Conservation (phyloP, 2,113 vertebrate species). For the Sebastes schlegelii region DNA sequence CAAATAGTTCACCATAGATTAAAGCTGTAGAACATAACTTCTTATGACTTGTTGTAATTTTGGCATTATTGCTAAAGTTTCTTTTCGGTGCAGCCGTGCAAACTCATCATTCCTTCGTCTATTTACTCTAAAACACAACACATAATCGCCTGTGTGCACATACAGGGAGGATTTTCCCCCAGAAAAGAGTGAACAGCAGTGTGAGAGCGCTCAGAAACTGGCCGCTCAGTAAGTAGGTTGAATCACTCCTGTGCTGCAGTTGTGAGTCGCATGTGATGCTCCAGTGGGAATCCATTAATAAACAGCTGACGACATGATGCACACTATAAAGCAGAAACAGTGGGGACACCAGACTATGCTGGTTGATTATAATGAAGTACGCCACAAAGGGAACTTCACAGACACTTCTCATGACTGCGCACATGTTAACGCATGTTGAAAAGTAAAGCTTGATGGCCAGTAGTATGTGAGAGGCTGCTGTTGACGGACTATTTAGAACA, state of each 20-base stretch:
- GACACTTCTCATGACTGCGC: background rate
- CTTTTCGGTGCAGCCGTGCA: background rate
- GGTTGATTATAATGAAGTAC: slow-evolving; percentile 47
- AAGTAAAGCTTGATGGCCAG: background rate
- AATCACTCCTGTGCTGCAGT: slow-evolving; percentile 40
- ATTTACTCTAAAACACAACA: background rate
- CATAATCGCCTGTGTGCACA: background rate
- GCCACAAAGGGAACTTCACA: slow-evolving; percentile 44
- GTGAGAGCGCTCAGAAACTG: slow-evolving; percentile 33
- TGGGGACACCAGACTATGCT: background rate
- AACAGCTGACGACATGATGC: slow-evolving; percentile 54
- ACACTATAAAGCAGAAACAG: slow-evolving; percentile 38
- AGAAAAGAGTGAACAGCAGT: background rate
- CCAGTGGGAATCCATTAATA: slow-evolving; percentile 66
- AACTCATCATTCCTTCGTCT: slow-evolving; percentile 4
- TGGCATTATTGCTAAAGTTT: background rate
- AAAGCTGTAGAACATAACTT: slow-evolving; percentile 38
- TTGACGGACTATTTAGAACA: slow-evolving; percentile 27
- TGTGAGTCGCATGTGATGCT: slow-evolving; percentile 38
- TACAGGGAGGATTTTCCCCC: background rate
- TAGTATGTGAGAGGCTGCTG: slow-evolving; percentile 6
- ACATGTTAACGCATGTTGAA: background rate
- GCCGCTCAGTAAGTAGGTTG: slow-evolving; percentile 53
- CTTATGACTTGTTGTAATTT: slow-evolving; percentile 31
- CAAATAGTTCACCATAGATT: slow-evolving; percentile 33